Evolutionary conservation across 2,888 invertebrate genomes (phyloP), one percentile per base, ranked within the genome.

Genomic region (Drosophila stalkeri): DNA sequence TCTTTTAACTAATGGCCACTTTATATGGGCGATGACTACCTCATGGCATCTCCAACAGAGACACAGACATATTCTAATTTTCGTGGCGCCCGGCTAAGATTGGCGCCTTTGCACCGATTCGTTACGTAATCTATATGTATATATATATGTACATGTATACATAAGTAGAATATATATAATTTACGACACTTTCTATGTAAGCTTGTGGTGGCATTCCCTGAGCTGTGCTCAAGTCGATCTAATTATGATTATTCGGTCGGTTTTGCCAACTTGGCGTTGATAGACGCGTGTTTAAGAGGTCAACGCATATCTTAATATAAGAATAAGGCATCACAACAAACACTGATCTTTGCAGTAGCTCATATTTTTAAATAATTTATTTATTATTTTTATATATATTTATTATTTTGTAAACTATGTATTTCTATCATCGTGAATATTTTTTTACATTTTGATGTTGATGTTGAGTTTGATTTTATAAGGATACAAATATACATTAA

Each of bases 161-260:
- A 64, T 56, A 44, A 44, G 23, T 33, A 33, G 27, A 27, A 27
- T 16, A 39, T 57, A 41, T 55, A 16, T 51, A 31, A 41, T 41
- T 14, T 16, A 33, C 46, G 47, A 5, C 46, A 27, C 46, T 33
- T 56, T 8, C 4, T 23, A 20, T 16, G 33, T 39, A 31, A 67
- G 56, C 46, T 63, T 23, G 43, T 20, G 44, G 14, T 51, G 37
- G 57, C 14, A 20, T 46, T 33, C 20, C 18, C 68, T 63, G 51
- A n/a, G 6, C 8, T 86, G 86, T 85, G 74, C 68, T 67, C 65
- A 82, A 77, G 81, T 65, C 75, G 75, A 83, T 89, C 81, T 75
- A 86, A 78, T 89, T 83, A 83, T 70, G 81, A 83, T 89, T 83
- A 87, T 73, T 69, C 35, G 39, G 14, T 49, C 65, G 49, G 49